These are phyloP conservation scores for Esox niger DNA, from an alignment of 2,113 vertebrate genomes.

Conservation along the genomic window DNA sequence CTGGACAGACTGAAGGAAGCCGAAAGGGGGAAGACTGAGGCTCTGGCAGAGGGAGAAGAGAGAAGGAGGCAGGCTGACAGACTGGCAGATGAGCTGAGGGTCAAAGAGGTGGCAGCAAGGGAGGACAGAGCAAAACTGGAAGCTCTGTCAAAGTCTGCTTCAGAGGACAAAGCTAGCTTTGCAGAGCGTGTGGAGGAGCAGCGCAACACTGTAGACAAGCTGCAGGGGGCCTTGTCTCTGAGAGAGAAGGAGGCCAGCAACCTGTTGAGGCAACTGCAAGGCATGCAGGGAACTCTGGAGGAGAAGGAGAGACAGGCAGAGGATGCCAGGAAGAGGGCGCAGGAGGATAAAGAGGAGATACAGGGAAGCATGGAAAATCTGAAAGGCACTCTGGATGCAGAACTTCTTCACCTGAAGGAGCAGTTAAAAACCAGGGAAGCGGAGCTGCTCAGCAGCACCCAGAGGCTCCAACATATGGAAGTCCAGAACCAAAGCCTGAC, in stretches of 20 bases:
- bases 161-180: conserved; percentile 68
- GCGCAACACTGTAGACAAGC: conserved; percentile 55
- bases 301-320: conserved; percentile 64
- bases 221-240: conserved; percentile 66
- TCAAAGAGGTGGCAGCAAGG: conserved; percentile 68
- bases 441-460: conserved; percentile 66
- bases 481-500: conserved; percentile 69
- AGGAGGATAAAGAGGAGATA: conserved; percentile 64
- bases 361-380: conserved; percentile 57
- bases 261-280: conserved; percentile 76
- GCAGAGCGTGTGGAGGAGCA: conserved; percentile 60
- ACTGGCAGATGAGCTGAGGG: conserved; percentile 69
- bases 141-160: conserved; percentile 46
- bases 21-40: conserved; percentile 72
- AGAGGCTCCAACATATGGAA: conserved; percentile 72
- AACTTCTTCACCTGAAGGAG: conserved; percentile 59
- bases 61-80: conserved; percentile 66
- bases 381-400: conserved; percentile 68
- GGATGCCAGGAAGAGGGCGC: conserved; percentile 52
- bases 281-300: conserved; percentile 66
- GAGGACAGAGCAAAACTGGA: conserved; percentile 65
- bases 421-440: conserved; percentile 72
- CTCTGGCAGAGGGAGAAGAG: conserved; percentile 65
- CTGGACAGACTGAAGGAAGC: conserved; percentile 75
- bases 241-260: conserved; percentile 75